Evolutionary conservation across 2,797 vertebrate genomes (phyloP).

Genomic region (Scolopax rusticola): DNA sequence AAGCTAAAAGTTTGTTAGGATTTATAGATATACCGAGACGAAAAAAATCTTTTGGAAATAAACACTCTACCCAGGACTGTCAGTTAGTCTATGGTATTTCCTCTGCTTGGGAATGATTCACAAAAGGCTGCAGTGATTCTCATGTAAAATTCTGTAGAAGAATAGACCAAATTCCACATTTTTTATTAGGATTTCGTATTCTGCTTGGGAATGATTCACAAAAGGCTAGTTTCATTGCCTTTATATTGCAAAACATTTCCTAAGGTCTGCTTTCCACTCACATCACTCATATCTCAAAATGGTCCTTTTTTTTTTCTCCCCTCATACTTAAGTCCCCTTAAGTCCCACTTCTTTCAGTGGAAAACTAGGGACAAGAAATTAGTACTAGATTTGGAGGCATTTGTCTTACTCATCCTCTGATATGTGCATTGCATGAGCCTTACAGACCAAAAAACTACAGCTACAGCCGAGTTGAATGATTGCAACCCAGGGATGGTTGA

Average conservation of each 20-base stretch:
- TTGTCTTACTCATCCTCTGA: neutral
- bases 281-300: neutral
- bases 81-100: neutral
- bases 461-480: neutral
- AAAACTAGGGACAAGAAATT: neutral
- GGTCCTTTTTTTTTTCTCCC: accelerated
- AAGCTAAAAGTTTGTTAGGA: neutral
- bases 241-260: neutral
- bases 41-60: neutral
- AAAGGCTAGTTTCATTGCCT: neutral
- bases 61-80: neutral
- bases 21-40: neutral
- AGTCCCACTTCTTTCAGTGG: neutral
- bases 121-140: neutral
- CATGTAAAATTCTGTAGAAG: neutral
- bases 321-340: neutral
- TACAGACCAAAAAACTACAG: neutral
- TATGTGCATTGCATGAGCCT: neutral
- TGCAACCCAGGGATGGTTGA: neutral
- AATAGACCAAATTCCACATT: neutral
- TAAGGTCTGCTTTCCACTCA: neutral
- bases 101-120: neutral
- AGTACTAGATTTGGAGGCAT: neutral
- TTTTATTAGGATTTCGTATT: neutral
- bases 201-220: too few species aligned